Conservation (phyloP, 2,113 vertebrate species). For the Cavia porcellus region DNA sequence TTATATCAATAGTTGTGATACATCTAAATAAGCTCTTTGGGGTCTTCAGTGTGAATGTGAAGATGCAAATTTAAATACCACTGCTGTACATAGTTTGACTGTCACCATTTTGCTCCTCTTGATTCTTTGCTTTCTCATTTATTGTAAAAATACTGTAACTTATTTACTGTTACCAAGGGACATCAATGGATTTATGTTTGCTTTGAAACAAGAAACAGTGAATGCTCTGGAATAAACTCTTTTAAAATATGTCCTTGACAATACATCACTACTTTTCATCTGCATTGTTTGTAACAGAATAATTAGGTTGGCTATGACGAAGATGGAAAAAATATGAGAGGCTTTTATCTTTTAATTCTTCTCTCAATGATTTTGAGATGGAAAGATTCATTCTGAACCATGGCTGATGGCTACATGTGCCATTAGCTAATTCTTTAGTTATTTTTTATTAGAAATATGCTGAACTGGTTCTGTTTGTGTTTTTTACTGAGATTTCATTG, state of each 20-base stretch:
- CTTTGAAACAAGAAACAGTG: neutral
- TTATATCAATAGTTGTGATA: neutral
- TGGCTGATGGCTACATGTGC: neutral
- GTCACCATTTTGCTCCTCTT: neutral
- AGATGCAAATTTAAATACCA: neutral
- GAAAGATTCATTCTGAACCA: slow-evolving; percentile 15
- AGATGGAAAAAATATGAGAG: neutral
- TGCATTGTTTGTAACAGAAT: neutral
- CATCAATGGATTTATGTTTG: neutral
- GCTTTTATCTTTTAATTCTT: neutral
- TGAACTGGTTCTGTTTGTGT: neutral
- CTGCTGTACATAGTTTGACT: neutral
- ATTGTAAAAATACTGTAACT: neutral
- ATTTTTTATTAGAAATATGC: slow-evolving; percentile 29
- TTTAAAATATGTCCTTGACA: neutral
- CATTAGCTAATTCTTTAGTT: slow-evolving; percentile 8
- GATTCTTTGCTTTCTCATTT: neutral
- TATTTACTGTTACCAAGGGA: neutral
- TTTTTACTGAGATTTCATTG: slow-evolving; percentile 33
- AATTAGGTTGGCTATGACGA: neutral
- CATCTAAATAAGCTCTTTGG: neutral
- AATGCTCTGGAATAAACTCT: neutral
- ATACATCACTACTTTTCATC: neutral
- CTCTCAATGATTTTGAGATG: neutral
- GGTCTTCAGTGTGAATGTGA: neutral